Evolutionary conservation across 2,797 vertebrate genomes (phyloP).

Genomic region (Phataginus tetradactyla): DNA sequence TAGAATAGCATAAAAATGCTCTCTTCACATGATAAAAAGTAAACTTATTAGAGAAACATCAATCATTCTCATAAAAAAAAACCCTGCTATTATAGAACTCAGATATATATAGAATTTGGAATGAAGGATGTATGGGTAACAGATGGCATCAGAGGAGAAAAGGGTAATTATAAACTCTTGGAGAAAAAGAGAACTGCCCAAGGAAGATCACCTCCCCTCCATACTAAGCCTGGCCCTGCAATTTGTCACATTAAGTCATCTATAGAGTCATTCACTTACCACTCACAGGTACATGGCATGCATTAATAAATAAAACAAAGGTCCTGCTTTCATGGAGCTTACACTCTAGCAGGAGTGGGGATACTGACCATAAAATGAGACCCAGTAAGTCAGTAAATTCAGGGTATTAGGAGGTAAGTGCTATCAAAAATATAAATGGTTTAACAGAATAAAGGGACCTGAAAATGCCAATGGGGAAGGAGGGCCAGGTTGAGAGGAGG

Average conservation of each 20-base stretch:
- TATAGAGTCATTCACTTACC: background rate
- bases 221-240: too few species aligned
- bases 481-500: background rate
- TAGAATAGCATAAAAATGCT: background rate
- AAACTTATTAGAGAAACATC: background rate
- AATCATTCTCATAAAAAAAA: slow-evolving; percentile 9
- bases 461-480: background rate
- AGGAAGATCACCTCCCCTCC: background rate
- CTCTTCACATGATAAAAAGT: background rate
- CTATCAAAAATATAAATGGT: background rate
- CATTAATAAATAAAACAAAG: background rate
- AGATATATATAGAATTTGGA: background rate
- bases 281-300: background rate
- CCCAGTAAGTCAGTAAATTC: background rate
- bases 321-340: background rate
- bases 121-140: background rate
- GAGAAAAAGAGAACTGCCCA: background rate
- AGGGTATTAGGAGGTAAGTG: background rate
- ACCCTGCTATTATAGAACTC: background rate
- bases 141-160: background rate
- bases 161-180: background rate
- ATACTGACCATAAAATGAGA: background rate
- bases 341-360: background rate
- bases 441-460: background rate
- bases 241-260: background rate